A percentile compares a stretch with the other conserved stretches of the same genome.
phyloP scores from a whole-genome alignment of 2,797 vertebrate species.

The Brotula barbata region DNA sequence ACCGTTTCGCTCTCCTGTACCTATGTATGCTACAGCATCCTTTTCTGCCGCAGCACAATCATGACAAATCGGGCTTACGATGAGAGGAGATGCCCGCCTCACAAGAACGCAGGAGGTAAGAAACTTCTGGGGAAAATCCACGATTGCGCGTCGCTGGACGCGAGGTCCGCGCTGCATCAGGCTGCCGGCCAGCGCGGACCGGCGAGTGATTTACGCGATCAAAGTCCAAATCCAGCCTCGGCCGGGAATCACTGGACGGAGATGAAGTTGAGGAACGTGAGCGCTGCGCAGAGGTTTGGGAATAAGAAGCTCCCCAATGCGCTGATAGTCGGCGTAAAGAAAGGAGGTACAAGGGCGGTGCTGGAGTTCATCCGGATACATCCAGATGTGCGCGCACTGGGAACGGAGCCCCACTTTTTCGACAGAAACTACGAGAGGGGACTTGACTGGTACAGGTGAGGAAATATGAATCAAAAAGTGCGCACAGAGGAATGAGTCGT shows the following conservation, averaged over 20 bases:
- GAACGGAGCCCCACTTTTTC: constrained; percentile 96
- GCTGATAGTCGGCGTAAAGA: constrained; percentile 94
- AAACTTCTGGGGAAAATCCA: constrained; percentile 87
- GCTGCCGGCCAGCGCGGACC: constrained; percentile 51
- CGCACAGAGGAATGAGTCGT: background rate
- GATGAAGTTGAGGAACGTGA: constrained; percentile 69
- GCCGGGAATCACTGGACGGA: constrained; percentile 57
- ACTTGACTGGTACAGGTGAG: constrained; percentile 97
- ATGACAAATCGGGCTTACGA: constrained; percentile 79
- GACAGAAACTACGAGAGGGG: constrained; percentile 93
- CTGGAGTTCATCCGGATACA: constrained; percentile 96
- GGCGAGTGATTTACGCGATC: constrained; percentile 46
- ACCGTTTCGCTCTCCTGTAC: constrained; percentile 91
- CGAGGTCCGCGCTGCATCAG: constrained; percentile 46
- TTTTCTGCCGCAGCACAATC: constrained; percentile 83
- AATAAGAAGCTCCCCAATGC: constrained; percentile 90
- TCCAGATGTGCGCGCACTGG: constrained; percentile 92
- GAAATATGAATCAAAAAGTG: background rate
- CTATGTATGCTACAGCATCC: constrained; percentile 87
- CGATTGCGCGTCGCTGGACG: constrained; percentile 74
- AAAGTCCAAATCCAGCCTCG: constrained; percentile 50
- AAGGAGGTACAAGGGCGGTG: constrained; percentile 93
- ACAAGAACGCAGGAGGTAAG: constrained; percentile 77
- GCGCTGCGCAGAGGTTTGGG: constrained; percentile 78
- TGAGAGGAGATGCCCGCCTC: constrained; percentile 77